Conservation (phyloP, 2,113 vertebrate species). For the Nothobranchius kuhntae region DNA sequence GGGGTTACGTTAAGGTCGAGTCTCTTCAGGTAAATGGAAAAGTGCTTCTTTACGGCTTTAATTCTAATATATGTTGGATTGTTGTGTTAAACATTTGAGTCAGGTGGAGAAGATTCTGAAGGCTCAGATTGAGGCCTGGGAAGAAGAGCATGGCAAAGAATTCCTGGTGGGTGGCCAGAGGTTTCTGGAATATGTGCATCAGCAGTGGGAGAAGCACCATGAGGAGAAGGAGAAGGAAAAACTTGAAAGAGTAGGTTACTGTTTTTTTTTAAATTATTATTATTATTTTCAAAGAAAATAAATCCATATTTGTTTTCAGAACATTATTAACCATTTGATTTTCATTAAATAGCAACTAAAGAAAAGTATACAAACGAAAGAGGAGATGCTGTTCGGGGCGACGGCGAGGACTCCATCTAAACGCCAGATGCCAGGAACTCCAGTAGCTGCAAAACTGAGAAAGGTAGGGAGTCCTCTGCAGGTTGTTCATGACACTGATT, state of each 20-base stretch:
- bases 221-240: conserved; percentile 89
- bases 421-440: conserved; percentile 73
- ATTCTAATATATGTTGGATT: no score
- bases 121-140: conserved; percentile 83
- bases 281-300: neutral
- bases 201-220: conserved; percentile 86
- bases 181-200: conserved; percentile 84
- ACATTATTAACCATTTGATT: neutral
- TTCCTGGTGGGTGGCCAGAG: conserved; percentile 88
- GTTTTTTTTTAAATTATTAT: neutral
- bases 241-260: conserved; percentile 83
- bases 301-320: neutral
- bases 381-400: conserved; percentile 90
- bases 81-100: neutral
- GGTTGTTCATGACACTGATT: neutral
- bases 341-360: conserved; percentile 84
- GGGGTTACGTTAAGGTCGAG: conserved; percentile 2
- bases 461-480: conserved; percentile 77
- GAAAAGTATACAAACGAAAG: conserved; percentile 86
- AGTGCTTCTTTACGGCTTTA: no score
- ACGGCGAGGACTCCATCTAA: conserved; percentile 81
- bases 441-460: conserved; percentile 82
- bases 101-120: conserved; percentile 92
- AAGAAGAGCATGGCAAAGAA: conserved; percentile 71
- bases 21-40: no score